Evolutionary conservation across 2,797 vertebrate species (phyloP).

Genomic region (Nyctalus aviator): DNA sequence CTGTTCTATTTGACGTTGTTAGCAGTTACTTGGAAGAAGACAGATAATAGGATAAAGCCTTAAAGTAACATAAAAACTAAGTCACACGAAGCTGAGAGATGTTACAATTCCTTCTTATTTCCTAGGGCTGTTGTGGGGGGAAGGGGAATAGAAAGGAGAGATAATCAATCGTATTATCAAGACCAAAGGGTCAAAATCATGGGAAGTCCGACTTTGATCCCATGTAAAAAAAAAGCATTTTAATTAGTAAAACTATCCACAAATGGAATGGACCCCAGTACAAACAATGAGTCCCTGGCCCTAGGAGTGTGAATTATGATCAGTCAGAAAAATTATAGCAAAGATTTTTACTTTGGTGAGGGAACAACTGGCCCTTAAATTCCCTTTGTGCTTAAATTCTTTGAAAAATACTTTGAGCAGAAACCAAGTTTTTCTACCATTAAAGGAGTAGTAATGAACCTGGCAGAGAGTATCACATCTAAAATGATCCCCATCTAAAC

Average conservation of each 20-base stretch:
- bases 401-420: conserved; percentile 31
- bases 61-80: conserved; percentile 36
- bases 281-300: conserved; percentile 7
- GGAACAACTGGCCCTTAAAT: background rate
- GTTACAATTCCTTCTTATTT: conserved; percentile 56
- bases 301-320: conserved; percentile 23
- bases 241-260: conserved; percentile 50
- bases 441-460: conserved; percentile 59
- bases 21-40: background rate
- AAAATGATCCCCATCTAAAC: conserved; percentile 55
- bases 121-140: background rate
- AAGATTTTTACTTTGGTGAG: conserved; percentile 39
- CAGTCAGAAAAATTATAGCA: conserved; percentile 31
- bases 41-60: conserved; percentile 43
- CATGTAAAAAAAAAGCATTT: conserved; percentile 32
- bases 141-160: background rate
- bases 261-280: background rate
- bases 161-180: conserved; percentile 52
- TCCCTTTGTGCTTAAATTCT: conserved; percentile 51
- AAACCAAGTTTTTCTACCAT: conserved; percentile 46
- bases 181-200: conserved; percentile 57
- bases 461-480: background rate
- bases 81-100: background rate
- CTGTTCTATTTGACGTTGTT: background rate
- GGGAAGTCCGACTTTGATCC: conserved; percentile 52